Percentiles rank a stretch among this genome's conserved stretches.
phyloP scores from a whole-genome alignment of 2,888 invertebrate species.

The Andrena camellia region DNA sequence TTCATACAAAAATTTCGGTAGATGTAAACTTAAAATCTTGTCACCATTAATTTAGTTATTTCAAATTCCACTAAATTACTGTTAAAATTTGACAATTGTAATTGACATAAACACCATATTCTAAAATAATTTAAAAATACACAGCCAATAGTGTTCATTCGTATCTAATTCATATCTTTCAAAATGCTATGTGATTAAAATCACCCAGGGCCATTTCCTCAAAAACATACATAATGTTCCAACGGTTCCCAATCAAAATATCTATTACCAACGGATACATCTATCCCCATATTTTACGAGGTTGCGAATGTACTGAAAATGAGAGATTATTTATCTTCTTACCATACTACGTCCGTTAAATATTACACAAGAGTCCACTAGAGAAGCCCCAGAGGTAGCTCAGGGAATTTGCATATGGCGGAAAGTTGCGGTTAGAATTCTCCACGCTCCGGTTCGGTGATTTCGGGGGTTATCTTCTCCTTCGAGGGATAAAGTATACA shows the following conservation, averaged over 20 bases:
- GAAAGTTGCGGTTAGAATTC: conserved; percentile 70
- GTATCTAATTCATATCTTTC: too few species aligned
- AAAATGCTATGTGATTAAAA: too few species aligned
- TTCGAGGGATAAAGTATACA: conserved; percentile 45
- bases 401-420: conserved; percentile 74
- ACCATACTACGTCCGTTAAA: conserved; percentile 56
- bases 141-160: too few species aligned
- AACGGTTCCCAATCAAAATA: neutral
- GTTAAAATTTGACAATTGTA: neutral
- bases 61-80: too few species aligned
- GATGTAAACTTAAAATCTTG: too few species aligned
- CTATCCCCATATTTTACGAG: neutral
- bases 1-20: too few species aligned
- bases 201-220: neutral
- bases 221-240: neutral
- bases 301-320: conserved; percentile 25
- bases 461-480: conserved; percentile 71
- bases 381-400: conserved; percentile 49
- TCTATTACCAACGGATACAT: neutral
- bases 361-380: conserved; percentile 73
- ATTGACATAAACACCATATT: neutral
- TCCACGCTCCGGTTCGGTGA: conserved; percentile 59
- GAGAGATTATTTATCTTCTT: conserved; percentile 42
- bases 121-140: neutral
- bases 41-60: too few species aligned